Percentiles rank a stretch among this genome's conserved stretches.
Evolutionary conservation across 2,113 vertebrate genomes (phyloP).

Genomic region (Prunella himalayana): DNA sequence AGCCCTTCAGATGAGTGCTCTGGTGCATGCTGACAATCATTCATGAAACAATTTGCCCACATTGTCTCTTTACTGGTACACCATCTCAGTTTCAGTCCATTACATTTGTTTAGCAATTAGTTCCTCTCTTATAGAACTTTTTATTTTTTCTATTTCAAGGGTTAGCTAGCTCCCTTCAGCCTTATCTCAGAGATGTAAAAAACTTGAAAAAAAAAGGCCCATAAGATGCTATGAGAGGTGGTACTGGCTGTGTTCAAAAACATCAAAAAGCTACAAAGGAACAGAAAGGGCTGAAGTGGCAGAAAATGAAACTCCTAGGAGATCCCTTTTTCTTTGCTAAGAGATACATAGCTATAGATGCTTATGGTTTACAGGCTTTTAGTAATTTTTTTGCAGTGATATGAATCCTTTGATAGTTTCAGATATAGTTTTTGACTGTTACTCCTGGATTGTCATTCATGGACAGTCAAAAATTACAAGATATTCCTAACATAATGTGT

Average conservation of each 20-base stretch:
- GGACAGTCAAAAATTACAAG: neutral
- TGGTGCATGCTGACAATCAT: neutral
- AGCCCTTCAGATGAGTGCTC: neutral
- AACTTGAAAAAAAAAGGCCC: neutral
- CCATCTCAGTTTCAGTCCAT: neutral
- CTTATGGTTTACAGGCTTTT: neutral
- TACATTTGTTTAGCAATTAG: neutral
- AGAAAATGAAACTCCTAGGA: neutral
- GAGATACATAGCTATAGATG: neutral
- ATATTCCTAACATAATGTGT: neutral
- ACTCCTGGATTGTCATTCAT: neutral
- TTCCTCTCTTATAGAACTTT: neutral
- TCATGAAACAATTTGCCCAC: neutral
- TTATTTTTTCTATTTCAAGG: neutral
- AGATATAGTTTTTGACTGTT: neutral
- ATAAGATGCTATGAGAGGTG: neutral
- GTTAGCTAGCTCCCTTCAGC: neutral
- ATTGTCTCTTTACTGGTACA: neutral
- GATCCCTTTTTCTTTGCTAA: neutral
- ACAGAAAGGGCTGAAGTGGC: neutral
- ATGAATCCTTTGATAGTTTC: neutral
- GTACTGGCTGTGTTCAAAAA: neutral
- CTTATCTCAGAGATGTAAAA: neutral
- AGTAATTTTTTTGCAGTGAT: neutral
- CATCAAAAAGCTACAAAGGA: neutral